These are phyloP conservation scores for Erebia aethiops DNA, from an alignment of 2,888 invertebrate species.

Conservation along the genomic window DNA sequence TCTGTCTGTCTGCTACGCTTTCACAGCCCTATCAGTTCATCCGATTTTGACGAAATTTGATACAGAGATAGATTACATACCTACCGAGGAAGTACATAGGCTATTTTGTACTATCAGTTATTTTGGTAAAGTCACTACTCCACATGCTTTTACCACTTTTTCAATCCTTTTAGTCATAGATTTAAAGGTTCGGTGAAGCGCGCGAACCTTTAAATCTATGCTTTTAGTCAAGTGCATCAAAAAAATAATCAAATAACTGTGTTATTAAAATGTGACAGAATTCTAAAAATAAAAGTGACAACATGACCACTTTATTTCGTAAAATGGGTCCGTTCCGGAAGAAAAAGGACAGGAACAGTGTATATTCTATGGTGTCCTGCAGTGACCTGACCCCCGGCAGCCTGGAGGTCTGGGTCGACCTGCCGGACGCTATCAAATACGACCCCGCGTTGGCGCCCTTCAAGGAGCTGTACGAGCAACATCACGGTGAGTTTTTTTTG, in stretches of 20 bases:
- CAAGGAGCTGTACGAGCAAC: conserved; percentile 79
- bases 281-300: conserved; percentile 24
- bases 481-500: conserved; percentile 62
- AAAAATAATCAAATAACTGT: background rate
- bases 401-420: conserved; percentile 85
- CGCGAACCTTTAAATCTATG: too few relatives aligned
- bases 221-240: too few relatives aligned
- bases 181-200: too few relatives aligned
- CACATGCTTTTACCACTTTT: background rate
- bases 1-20: too few relatives aligned
- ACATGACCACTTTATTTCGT: conserved; percentile 53
- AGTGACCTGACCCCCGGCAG: conserved; percentile 84
- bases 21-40: too few relatives aligned
- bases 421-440: conserved; percentile 85
- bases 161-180: background rate
- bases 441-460: conserved; percentile 86
- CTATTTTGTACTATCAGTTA: background rate
- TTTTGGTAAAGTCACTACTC: background rate
- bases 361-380: conserved; percentile 76
- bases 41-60: too few relatives aligned
- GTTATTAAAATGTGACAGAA: conserved; percentile 10
- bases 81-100: too few relatives aligned
- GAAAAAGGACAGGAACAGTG: conserved; percentile 52
- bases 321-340: conserved; percentile 45
- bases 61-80: too few relatives aligned